Base-by-base conservation (phyloP, 2,113 vertebrate species). In the Brachypodius melanocephalos region DNA sequence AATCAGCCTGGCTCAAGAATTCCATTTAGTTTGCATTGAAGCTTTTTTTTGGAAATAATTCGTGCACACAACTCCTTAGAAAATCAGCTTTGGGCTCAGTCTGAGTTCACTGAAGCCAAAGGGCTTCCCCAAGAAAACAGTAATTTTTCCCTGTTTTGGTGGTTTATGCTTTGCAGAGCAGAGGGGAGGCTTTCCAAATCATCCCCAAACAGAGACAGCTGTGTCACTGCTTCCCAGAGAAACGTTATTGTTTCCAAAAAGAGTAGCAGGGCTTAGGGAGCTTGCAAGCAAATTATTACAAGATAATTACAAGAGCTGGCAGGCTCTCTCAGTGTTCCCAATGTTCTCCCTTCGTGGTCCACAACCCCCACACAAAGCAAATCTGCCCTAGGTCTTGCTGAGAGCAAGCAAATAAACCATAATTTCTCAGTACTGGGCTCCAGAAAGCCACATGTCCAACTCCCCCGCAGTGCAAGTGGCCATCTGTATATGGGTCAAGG, bases 231-330 rank as follows among this genome's bases (percentile, higher is more conserved):
- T 93, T 79, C 82, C 65, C 75, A 88, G 79, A 18, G 2, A 62
- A 95, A 80, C 31, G 59, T 52, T 10, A 73, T 38, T 95, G 68
- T 76, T 91, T 95, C 85, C 79, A 95, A 93, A 94, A 94, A 84
- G 72, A 91, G 85, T 9, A 83, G 82, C 48, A 89, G 25, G 55
- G 75, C 78, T 96, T 45, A 67, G 79, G 32, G 17, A 95, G 85
- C 75, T 88, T 63, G 90, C 69, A 84, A 91, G 36, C 65, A 91
- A 91, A 94, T 90, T 32, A 91, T 78, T 88, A 85, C 59, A 77
- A 77, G 85, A 77, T 59, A 80, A 96, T 93, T 91, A 94, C 72
- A 80, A 77, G 55, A 91, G 72, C 85, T 94, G 91, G 78, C 72
- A 69, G 73, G 52, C 74, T 87, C 51, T 54, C 77, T 76, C 66